Conservation (phyloP, 2,888 invertebrate genomes). For the Lydus trimaculatus region DNA sequence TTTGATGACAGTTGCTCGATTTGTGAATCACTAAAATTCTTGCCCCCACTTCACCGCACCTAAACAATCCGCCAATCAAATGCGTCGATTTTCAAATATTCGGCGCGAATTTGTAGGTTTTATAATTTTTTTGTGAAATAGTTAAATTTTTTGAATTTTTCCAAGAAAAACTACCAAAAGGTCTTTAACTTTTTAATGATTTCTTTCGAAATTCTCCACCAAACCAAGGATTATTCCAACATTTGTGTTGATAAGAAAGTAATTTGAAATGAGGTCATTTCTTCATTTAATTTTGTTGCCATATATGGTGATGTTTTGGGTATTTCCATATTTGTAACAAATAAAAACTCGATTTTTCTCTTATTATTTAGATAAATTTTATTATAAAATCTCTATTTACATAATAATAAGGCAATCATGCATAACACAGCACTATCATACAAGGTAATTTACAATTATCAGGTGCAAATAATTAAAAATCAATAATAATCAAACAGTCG, state of each 20-base stretch:
- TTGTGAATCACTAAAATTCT: slow-evolving; percentile 19
- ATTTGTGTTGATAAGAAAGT: neutral
- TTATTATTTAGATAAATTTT: slow-evolving; percentile 12
- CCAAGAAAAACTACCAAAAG: neutral
- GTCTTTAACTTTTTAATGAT: neutral
- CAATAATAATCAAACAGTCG: neutral
- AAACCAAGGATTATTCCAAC: neutral
- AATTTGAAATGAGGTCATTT: slow-evolving; percentile 18
- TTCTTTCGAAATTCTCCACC: neutral
- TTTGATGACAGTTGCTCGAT: neutral
- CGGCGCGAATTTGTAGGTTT: slow-evolving; percentile 2
- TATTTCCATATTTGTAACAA: neutral
- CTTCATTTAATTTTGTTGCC: neutral
- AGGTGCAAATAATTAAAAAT: slow-evolving; percentile 10
- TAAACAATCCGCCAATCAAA: neutral
- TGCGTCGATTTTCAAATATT: neutral
- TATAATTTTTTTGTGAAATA: neutral
- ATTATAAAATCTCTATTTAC: slow-evolving; percentile 26
- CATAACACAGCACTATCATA: slow-evolving; percentile 15
- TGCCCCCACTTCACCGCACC: slow-evolving; percentile 20
- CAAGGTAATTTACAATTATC: slow-evolving; percentile 22
- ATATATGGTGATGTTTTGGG: slow-evolving; percentile 21
- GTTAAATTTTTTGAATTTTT: neutral
- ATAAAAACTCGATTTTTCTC: neutral
- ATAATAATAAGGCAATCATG: slow-evolving; percentile 8